Evolutionary conservation across 2,797 vertebrate genomes (phyloP).

Genomic region (Macropodus opercularis): DNA sequence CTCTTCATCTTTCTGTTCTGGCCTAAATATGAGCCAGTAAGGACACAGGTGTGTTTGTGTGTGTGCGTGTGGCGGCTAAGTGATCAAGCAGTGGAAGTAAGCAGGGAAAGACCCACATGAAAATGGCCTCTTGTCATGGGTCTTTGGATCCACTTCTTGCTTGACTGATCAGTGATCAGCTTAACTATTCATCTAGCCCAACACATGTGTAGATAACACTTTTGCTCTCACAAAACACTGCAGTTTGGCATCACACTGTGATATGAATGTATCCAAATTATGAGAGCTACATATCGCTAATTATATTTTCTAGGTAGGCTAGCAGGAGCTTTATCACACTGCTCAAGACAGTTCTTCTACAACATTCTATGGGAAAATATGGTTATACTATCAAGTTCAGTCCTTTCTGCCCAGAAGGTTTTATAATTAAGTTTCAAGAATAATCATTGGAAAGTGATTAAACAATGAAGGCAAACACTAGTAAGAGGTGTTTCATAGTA

Average conservation of each 20-base stretch:
- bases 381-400: too few relatives aligned
- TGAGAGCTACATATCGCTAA: too few relatives aligned
- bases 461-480: too few relatives aligned
- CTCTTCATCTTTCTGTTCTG: not conserved
- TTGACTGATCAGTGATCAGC: not conserved
- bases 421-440: too few relatives aligned
- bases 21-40: constrained; percentile 8
- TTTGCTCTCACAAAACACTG: not conserved
- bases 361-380: not conserved
- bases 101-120: constrained; percentile 2
- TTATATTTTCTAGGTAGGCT: too few relatives aligned
- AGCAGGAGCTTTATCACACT: too few relatives aligned
- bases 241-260: not conserved
- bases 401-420: too few relatives aligned
- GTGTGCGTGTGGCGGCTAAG: not conserved
- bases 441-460: not conserved
- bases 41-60: constrained; percentile 5
- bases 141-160: constrained; percentile 2
- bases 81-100: constrained; percentile 6
- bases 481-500: not conserved
- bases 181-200: not conserved
- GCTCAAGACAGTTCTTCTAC: not conserved
- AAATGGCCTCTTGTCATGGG: not conserved
- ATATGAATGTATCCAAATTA: not conserved
- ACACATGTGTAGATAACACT: not conserved